Base-by-base conservation (phyloP, 2,888 invertebrate species). In the Monochamus alternatus region DNA sequence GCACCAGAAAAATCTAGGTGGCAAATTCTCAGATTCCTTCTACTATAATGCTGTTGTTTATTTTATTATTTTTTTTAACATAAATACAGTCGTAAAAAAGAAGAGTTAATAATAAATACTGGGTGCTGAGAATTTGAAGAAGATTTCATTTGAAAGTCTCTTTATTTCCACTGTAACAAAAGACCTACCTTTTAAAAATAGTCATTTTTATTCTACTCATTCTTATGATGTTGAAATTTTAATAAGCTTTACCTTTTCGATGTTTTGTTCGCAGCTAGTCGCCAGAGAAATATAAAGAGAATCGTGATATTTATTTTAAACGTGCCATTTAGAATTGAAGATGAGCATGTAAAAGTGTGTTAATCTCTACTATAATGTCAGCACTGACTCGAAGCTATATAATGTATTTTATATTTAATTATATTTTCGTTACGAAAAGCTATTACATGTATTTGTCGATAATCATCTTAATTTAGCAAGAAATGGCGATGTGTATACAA, bases 291-390 rank as follows among this genome's bases (percentile, higher is more conserved):
- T 69, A 69, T 69, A 69, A 69, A 60, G 69, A 69, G 69, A 69
- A 60, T 69, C 65, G 70, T 72, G 63, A 75, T 68, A 73, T 73
- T 73, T 63, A 75, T 73, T 73, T 70, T 62, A 73, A 75, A 69
- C 65, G 51, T 75, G 75, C 75, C 73, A 73, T 73, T 75, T 75
- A 59, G 62, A 44, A 73, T 59, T 69, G 72, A 75, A 75, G 75
- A 75, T 75, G 72, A 72, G 75, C 31, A 60, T 51, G 67, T 63
- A 67, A 69, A 69, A 69, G 66, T 69, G 75, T 71, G 69, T 72
- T 75, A 72, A 75, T 67, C 31, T 32, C 44, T 47, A 43, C 62
- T 74, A 72, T 74, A 77, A 74, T 77, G 77, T 74, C 72, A 77
- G 63, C 58, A 55, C 44, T 72, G 77, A 71, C 71, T 74, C 51